These are phyloP conservation scores for Hylyphantes graminicola DNA, from an alignment of 1,140 invertebrate genomes.

Conservation along the genomic window DNA sequence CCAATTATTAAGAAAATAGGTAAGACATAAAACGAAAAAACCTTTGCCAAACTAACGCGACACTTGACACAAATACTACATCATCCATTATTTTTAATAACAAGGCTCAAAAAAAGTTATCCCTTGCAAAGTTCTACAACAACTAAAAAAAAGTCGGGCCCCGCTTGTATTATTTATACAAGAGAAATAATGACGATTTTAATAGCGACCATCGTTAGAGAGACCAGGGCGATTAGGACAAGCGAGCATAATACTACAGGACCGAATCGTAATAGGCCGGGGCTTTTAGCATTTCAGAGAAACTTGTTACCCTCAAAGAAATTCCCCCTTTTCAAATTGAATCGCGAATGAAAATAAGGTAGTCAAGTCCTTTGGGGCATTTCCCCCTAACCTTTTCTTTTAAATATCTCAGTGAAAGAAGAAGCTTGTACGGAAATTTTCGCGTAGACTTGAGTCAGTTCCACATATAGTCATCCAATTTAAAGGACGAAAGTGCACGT, in stretches of 20 bases:
- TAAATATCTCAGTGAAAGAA: too few relatives aligned
- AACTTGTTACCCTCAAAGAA: constrained; percentile 45
- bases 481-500: constrained; percentile 1
- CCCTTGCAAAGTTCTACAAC: neutral
- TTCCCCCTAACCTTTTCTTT: too few relatives aligned
- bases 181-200: constrained; percentile 51
- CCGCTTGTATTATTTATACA: constrained; percentile 41
- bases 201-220: constrained; percentile 40
- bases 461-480: too few relatives aligned
- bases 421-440: too few relatives aligned
- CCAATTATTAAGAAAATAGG: neutral
- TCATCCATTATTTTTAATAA: constrained; percentile 53
- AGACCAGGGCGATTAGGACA: constrained; percentile 21
- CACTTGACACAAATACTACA: constrained; percentile 6
- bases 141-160: constrained; percentile 7
- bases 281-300: constrained; percentile 28
- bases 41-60: constrained; percentile 12
- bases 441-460: too few relatives aligned
- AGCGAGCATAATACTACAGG: constrained; percentile 30
- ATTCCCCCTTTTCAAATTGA: neutral
- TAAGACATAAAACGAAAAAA: too few relatives aligned
- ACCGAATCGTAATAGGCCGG: constrained; percentile 25
- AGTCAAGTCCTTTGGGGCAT: too few relatives aligned
- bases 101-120: constrained; percentile 19
- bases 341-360: too few relatives aligned